Percentiles rank a stretch among this genome's conserved stretches.
These are phyloP conservation scores for Chamaedrilus cognettii DNA, from an alignment of 2,888 invertebrate genomes.

Conservation along the genomic window DNA sequence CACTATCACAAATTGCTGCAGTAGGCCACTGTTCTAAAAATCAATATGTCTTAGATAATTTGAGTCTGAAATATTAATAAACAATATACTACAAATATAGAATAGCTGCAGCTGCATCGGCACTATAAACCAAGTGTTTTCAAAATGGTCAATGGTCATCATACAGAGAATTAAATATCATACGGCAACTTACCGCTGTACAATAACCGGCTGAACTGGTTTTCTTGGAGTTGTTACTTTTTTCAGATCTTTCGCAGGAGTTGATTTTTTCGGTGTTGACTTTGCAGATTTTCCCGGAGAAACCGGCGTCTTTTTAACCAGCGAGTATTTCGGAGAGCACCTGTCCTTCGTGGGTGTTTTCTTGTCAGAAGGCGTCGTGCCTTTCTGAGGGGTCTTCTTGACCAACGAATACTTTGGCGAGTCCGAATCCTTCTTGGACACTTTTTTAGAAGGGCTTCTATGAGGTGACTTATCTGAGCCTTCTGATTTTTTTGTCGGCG, in stretches of 20 bases:
- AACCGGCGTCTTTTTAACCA: background rate
- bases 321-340: constrained; percentile 38
- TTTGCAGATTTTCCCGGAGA: background rate
- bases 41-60: no score
- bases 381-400: constrained; percentile 43
- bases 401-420: background rate
- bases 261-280: constrained; percentile 17
- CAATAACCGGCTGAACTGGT: constrained; percentile 6
- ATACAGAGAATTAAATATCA: no score
- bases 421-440: background rate
- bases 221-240: constrained; percentile 12
- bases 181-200: background rate
- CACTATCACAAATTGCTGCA: no score
- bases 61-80: no score
- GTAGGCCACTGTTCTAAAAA: no score
- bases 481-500: constrained; percentile 25
- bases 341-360: constrained; percentile 27
- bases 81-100: no score
- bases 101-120: no score
- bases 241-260: background rate
- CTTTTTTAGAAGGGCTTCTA: background rate
- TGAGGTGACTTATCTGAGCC: background rate
- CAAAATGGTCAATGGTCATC: no score
- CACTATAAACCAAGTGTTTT: no score
- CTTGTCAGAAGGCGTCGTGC: no score